phyloP scores from a whole-genome alignment of 2,888 invertebrate genomes.

The Thereva nobilitata region DNA sequence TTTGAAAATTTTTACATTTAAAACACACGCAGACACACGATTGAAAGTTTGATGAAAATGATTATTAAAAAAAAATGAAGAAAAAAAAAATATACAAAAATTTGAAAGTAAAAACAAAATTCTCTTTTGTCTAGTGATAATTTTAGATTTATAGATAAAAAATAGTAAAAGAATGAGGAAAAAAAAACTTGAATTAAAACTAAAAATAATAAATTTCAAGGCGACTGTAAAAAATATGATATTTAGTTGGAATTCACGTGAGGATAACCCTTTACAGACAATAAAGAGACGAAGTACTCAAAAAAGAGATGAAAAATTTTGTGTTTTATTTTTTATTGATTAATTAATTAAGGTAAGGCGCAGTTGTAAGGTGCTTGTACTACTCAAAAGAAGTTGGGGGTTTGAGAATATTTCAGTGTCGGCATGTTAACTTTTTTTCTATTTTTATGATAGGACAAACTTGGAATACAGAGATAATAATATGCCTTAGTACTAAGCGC shows the following conservation, averaged over 20 bases:
- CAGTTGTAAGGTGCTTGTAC: too few relatives aligned
- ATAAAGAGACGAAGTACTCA: slow-evolving; percentile 46
- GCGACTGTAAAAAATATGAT: slow-evolving; percentile 25
- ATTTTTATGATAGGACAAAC: too few relatives aligned
- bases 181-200: slow-evolving; percentile 21
- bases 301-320: slow-evolving; percentile 18
- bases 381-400: too few relatives aligned
- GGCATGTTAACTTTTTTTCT: too few relatives aligned
- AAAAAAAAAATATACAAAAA: slow-evolving; percentile 3
- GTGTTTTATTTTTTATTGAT: slow-evolving; percentile 15
- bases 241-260: slow-evolving; percentile 8
- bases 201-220: slow-evolving; percentile 38
- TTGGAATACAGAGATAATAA: too few relatives aligned
- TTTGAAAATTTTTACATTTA: too few relatives aligned
- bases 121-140: slow-evolving; percentile 20
- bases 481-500: too few relatives aligned
- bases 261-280: slow-evolving; percentile 45
- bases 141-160: slow-evolving; percentile 24
- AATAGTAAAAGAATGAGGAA: slow-evolving; percentile 13
- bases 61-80: background rate
- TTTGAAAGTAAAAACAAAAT: slow-evolving; percentile 2
- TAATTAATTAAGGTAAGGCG: too few relatives aligned
- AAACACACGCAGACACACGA: too few relatives aligned
- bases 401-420: too few relatives aligned
- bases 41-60: too few relatives aligned